A percentile compares a stretch with the other conserved stretches of the same genome.
Evolutionary conservation across 2,797 vertebrate species (phyloP).

Genomic region (Tiaroga cobitis): DNA sequence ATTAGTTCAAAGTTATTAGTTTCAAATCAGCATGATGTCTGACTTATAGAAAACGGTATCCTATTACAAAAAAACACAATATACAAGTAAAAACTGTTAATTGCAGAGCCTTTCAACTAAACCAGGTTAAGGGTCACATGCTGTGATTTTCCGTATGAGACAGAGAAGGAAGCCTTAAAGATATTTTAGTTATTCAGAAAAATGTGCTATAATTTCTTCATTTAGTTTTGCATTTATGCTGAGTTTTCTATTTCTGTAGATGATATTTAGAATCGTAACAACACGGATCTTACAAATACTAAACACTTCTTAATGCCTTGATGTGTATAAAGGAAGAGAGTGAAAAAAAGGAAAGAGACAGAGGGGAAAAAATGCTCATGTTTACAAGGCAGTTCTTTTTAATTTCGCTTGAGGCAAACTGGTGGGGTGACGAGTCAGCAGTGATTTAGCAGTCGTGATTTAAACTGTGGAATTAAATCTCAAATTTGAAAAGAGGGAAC

Average conservation of each 20-base stretch:
- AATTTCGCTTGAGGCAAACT: constrained; percentile 66
- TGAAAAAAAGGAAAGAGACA: background rate
- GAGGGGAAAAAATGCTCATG: background rate
- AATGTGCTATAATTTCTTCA: background rate
- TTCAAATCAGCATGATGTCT: background rate
- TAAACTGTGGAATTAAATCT: constrained; percentile 25
- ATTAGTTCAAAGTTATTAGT: background rate
- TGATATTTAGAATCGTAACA: background rate
- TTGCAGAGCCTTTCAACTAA: background rate
- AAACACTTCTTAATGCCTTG: background rate
- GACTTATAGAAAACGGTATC: background rate
- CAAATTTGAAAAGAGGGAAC: background rate
- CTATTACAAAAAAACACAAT: background rate
- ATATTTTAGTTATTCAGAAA: background rate
- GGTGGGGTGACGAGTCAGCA: constrained; percentile 60
- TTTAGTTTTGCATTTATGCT: background rate
- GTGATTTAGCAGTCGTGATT: constrained; percentile 35
- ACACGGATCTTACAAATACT: background rate
- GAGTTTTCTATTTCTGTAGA: background rate
- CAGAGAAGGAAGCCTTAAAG: background rate
- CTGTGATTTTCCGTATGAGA: background rate
- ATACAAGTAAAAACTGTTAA: background rate
- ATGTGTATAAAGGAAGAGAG: background rate
- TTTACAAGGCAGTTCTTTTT: constrained; percentile 51
- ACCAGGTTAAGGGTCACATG: background rate